Base-by-base conservation (phyloP, 2,113 vertebrate species). In the Poeciliopsis retropinna region DNA sequence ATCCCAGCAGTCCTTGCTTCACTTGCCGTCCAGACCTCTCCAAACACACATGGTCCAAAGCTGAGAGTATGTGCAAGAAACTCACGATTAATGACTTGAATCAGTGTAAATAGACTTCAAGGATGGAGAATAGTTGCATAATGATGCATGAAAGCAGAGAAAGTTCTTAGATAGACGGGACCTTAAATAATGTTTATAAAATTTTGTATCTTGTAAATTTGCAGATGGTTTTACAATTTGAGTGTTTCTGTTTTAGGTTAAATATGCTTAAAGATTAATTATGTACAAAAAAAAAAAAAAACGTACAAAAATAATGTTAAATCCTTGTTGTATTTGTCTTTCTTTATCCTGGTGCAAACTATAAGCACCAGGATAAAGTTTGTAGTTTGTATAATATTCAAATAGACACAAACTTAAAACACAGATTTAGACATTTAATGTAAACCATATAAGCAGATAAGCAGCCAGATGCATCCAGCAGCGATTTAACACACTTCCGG, bases 11-110 rank as follows among this genome's bases (percentile, higher is more conserved):
- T 73, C 91, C 95, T 39, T 98, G 96, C 81, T 91, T 96, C 83
- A 80, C 93, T 28, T 98, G 97, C 86, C 95, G 89, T 76, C 95
- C 97, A 0, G 88, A 95, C 31, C 73, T 93, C n/a, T 97, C 96
- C 84, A 95, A 90, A 62, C 90, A 95, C 85, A 92, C 93, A 0
- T 99, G 97, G 96, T 96, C 96, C 62, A 71, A 93, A 81, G 87
- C 89, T 86, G 95, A 96, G 91, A 93, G 97, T 98, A 95, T 5
- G 91, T 82, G 62, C 41, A 57, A 9, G 3, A 0, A n/a, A 28
- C 3, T 9, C 22, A 44, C 2, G 3, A 57, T 8, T 79, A 32
- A 13, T 41, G 14, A 41, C 39, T 41, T 25, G 25, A n/a, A n/a
- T 57, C 22, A 9, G 51, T 7, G 19, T n/a, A 25, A 57, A 2